phyloP scores from a whole-genome alignment of 2,888 invertebrate species.

The Meloe dianella region DNA sequence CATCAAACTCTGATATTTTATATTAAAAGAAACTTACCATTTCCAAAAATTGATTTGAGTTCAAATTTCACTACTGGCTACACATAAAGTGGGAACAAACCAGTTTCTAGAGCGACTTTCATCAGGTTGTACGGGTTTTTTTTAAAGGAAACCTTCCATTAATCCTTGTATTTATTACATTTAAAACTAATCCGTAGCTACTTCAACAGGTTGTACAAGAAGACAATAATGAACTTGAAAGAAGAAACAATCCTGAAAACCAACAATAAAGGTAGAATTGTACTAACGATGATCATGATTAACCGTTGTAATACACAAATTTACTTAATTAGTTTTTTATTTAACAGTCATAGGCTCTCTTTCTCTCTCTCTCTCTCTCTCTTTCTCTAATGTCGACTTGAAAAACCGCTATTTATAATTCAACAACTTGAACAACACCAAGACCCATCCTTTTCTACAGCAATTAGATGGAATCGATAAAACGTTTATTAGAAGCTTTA shows the following conservation, averaged over 20 bases:
- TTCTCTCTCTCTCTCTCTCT: no score
- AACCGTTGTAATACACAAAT: neutral
- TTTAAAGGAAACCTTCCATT: no score
- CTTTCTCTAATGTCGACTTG: neutral
- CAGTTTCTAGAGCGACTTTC: no score
- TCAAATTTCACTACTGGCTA: no score
- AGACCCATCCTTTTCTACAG: neutral
- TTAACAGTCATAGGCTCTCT: neutral
- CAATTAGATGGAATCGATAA: neutral
- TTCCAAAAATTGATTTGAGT: neutral
- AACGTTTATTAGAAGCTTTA: neutral
- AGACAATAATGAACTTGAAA: no score
- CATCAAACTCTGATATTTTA: no score
- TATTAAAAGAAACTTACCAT: neutral
- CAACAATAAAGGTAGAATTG: neutral
- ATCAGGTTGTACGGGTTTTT: no score
- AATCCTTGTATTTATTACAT: no score
- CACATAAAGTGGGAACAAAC: no score
- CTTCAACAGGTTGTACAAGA: no score
- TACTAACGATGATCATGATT: neutral
- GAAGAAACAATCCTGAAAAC: no score
- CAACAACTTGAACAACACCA: neutral
- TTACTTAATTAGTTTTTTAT: neutral
- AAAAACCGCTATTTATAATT: constrained; percentile 3
- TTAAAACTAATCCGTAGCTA: no score